Evolutionary conservation across 2,113 vertebrate genomes (phyloP).

Genomic region (Dipodomys spectabilis): DNA sequence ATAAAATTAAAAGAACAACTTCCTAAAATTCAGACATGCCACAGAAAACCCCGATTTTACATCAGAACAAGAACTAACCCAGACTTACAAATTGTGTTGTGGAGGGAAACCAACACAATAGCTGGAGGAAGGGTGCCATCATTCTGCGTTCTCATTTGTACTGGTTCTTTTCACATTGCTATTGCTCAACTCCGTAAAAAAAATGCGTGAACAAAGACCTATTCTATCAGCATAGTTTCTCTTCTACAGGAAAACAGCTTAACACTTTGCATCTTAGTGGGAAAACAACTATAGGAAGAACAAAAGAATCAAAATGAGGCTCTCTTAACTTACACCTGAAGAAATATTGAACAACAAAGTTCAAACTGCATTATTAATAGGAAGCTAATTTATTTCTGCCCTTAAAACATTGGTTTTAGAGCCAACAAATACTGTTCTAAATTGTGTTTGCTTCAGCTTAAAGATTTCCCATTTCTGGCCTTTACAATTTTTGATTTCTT

Average conservation of each 20-base stretch:
- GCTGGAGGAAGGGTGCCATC: conserved; percentile 45
- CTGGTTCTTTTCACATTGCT: conserved; percentile 55
- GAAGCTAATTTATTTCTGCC: conserved; percentile 59
- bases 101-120: conserved; percentile 30
- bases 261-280: conserved; percentile 63
- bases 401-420: conserved; percentile 32
- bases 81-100: conserved; percentile 65
- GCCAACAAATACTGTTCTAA: conserved; percentile 74
- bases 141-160: conserved; percentile 57
- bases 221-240: conserved; percentile 47
- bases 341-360: conserved; percentile 81
- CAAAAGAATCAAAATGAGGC: conserved; percentile 82
- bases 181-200: conserved; percentile 40
- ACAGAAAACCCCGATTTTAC: conserved; percentile 54
- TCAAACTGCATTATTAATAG: conserved; percentile 82
- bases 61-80: conserved; percentile 59
- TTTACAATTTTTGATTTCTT: conserved; percentile 77
- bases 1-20: conserved; percentile 20
- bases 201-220: conserved; percentile 66
- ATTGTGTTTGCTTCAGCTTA: conserved; percentile 35
- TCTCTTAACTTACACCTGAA: conserved; percentile 77
- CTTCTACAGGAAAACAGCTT: conserved; percentile 68
- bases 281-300: conserved; percentile 81
- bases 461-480: conserved; percentile 51
- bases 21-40: conserved; percentile 65